Percentiles rank a stretch among this genome's conserved stretches.
These are phyloP conservation scores for Macrotus californicus DNA, from an alignment of 2,113 vertebrate species.

Conservation along the genomic window DNA sequence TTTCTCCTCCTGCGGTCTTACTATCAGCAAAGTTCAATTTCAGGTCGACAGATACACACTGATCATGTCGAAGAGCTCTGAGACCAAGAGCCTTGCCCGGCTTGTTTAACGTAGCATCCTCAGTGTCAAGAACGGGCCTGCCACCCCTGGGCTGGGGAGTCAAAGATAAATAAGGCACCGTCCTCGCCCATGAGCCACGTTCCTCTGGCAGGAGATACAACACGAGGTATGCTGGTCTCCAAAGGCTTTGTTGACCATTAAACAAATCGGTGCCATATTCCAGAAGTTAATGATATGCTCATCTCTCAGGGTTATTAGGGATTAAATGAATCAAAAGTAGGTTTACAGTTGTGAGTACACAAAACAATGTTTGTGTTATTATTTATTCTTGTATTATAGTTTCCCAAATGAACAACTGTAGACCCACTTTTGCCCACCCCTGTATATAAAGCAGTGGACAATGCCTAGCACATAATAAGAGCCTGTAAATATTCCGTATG, in stretches of 20 bases:
- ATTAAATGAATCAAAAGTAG: background rate
- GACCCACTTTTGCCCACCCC: background rate
- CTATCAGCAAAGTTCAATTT: background rate
- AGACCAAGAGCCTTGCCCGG: background rate
- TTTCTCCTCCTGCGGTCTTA: background rate
- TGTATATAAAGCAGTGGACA: background rate
- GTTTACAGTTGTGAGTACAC: background rate
- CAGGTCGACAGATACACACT: background rate
- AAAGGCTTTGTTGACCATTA: background rate
- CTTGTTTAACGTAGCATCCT: background rate
- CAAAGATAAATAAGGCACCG: background rate
- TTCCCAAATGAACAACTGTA: background rate
- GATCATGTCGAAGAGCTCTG: background rate
- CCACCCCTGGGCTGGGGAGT: background rate
- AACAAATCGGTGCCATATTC: background rate
- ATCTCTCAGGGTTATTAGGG: background rate
- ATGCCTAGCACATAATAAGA: background rate
- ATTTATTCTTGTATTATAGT: background rate
- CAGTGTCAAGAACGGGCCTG: background rate
- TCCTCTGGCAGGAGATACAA: background rate
- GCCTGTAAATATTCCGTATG: background rate
- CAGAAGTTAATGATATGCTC: background rate
- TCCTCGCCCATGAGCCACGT: background rate
- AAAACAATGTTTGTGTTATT: background rate
- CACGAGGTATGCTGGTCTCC: background rate